Base-by-base conservation (phyloP, 2,797 vertebrate genomes). In the Gallinago solitaria region DNA sequence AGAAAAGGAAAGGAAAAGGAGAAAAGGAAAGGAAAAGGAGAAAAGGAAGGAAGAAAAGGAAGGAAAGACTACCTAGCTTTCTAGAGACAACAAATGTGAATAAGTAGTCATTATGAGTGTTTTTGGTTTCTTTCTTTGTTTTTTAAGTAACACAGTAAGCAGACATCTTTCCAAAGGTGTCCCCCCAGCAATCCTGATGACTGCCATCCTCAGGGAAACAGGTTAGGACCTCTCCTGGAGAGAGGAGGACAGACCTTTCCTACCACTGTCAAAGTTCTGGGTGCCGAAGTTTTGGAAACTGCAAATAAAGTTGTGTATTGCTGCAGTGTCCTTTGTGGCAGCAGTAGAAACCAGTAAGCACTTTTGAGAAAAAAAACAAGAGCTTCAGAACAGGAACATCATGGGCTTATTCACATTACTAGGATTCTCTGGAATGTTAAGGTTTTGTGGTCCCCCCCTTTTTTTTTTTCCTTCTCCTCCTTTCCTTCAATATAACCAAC, bases 381-480 rank as follows among this genome's bases (percentile, higher is more conserved):
- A 74, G 14, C 27, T 51, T 51, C 16, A 54, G 68, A 87, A 93
- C 8, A 80, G 47, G 54, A 83, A 54, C 14, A 81, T 25, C 32
- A n/a, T 35, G 39, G 35, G 16, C 48, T 90, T 91, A 39, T 87
- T 43, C 73, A 47, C 47, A 45, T 82, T 68, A n/a, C 17, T 32
- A 67, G 63, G 68, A 64, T 61, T 89, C 27, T 83, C 50, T 41
- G 27, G 19, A 70, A 95, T 20, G 9, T 67, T 54, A 69, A 2
- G 16, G 9, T 1, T 79, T 81, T 76, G 11, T 28, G n/a, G 24
- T 51, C 1, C 27, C n/a, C 37, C 37, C 1, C 28, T 32, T 81
- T 56, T 48, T 32, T 16, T 8, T 18, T 5, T 4, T 0, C 10
- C 28, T 30, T 17, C 28, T 18, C 6, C 5, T 8, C 2, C 5